Conservation (phyloP, 2,888 invertebrate species). For the Nipponacmea schrenckii region DNA sequence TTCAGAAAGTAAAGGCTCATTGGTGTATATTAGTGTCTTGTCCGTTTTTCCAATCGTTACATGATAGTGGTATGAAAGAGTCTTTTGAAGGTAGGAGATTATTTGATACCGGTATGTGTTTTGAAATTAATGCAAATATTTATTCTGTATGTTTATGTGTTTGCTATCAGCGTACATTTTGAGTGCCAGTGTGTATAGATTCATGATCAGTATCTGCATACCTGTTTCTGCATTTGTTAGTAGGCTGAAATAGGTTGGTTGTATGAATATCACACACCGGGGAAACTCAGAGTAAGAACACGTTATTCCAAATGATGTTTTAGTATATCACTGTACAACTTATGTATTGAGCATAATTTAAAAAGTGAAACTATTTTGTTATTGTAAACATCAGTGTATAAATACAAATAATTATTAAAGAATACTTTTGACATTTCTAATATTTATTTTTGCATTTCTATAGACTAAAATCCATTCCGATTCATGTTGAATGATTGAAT, state of each 20-base stretch:
- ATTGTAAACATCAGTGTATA: too few relatives aligned
- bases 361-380: too few relatives aligned
- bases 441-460: constrained; percentile 15
- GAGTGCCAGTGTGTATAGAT: too few relatives aligned
- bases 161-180: not conserved
- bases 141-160: not conserved
- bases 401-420: not conserved
- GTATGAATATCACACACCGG: too few relatives aligned
- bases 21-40: constrained; percentile 55
- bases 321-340: too few relatives aligned
- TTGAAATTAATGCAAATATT: not conserved
- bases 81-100: constrained; percentile 39
- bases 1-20: constrained; percentile 52
- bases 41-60: constrained; percentile 54
- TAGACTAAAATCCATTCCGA: too few relatives aligned
- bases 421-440: not conserved
- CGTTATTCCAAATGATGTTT: too few relatives aligned
- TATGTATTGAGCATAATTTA: too few relatives aligned
- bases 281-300: too few relatives aligned
- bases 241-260: too few relatives aligned
- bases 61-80: constrained; percentile 51
- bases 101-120: not conserved
- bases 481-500: too few relatives aligned
- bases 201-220: too few relatives aligned
- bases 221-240: not conserved